Conservation (phyloP, 1,140 invertebrate genomes). For the Acyrthosiphon pisum region DNA sequence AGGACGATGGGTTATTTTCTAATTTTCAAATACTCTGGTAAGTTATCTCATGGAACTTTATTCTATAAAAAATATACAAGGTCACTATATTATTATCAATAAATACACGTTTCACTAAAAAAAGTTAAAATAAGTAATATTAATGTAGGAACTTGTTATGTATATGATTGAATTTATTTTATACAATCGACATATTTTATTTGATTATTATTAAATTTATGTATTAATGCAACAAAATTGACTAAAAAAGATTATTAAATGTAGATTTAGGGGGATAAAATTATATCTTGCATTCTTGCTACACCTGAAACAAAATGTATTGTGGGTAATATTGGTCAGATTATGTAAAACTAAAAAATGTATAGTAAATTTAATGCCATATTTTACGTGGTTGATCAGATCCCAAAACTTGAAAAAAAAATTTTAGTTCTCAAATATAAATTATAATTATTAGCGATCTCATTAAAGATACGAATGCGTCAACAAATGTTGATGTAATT, state of each 20-base stretch:
- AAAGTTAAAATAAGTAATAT: background rate
- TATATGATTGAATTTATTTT: background rate
- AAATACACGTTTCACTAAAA: no score
- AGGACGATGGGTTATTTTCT: background rate
- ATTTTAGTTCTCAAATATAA: background rate
- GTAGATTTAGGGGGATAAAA: background rate
- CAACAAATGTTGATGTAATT: no score
- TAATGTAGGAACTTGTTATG: background rate
- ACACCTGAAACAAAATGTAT: background rate
- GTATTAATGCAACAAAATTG: background rate
- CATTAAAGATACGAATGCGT: background rate
- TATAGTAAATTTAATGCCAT: background rate
- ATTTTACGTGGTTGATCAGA: background rate
- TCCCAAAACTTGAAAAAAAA: background rate
- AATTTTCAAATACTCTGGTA: accelerated
- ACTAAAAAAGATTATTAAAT: background rate
- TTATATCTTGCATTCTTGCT: background rate
- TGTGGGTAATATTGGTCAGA: background rate
- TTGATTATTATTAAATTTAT: background rate
- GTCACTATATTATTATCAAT: background rate
- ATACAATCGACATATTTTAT: background rate
- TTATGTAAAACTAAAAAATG: background rate
- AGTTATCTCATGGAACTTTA: background rate
- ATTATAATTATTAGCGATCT: background rate
- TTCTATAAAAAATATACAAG: background rate